A percentile compares a stretch with the other conserved stretches of the same genome.
Conservation (phyloP, 2,888 invertebrate genomes). For the Agapetus fuscipes region DNA sequence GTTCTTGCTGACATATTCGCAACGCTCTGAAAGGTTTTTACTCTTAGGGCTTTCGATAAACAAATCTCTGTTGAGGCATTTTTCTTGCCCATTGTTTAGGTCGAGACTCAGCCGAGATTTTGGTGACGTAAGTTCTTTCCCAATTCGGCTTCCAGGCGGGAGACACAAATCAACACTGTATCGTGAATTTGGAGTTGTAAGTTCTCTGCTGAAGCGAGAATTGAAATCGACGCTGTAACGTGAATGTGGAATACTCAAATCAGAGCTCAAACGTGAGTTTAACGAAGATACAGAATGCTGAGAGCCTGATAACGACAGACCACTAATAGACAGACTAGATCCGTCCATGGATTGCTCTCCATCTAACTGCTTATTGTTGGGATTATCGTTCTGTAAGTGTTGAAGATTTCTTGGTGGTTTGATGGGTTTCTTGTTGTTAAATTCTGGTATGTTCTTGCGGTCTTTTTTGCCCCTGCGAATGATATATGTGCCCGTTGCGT, state of each 20-base stretch:
- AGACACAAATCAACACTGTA: conserved; percentile 60
- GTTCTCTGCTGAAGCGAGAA: conserved; percentile 46
- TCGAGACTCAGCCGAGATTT: conserved; percentile 52
- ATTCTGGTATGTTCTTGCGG: conserved; percentile 53
- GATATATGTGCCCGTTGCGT: conserved; percentile 65
- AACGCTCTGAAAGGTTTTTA: conserved; percentile 29
- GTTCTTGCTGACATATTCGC: conserved; percentile 12
- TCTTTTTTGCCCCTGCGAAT: conserved; percentile 65
- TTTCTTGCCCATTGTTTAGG: conserved; percentile 46
- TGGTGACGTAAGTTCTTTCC: conserved; percentile 49
- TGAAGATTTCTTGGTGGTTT: conserved; percentile 24
- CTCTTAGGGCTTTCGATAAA: conserved; percentile 42
- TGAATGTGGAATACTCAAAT: conserved; percentile 50
- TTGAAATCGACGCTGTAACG: conserved; percentile 48
- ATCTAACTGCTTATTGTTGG: conserved; percentile 35
- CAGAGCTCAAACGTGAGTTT: conserved; percentile 53
- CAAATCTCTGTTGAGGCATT: conserved; percentile 38
- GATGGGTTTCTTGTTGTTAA: conserved; percentile 39
- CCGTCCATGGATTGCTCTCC: conserved; percentile 42
- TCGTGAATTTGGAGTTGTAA: conserved; percentile 53
- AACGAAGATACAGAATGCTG: conserved; percentile 36
- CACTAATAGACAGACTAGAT: conserved; percentile 42
- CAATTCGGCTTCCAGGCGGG: conserved; percentile 45
- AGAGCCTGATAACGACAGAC: conserved; percentile 40
- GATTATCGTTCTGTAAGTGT: conserved; percentile 20